Evolutionary conservation across 2,888 invertebrate species (phyloP).

Genomic region (Drosophila austrosaltans): DNA sequence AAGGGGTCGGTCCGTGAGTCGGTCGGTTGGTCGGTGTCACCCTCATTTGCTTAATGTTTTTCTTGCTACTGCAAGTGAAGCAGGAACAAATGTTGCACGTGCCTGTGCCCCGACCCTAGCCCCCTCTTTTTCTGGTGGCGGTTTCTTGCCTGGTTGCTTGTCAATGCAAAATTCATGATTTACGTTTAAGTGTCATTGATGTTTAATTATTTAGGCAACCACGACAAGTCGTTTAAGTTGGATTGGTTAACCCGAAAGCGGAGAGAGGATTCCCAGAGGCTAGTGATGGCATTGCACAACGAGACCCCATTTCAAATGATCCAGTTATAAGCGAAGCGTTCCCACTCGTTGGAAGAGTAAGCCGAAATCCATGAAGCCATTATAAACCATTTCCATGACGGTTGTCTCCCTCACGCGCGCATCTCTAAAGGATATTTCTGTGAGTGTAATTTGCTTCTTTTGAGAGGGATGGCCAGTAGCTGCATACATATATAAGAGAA

Average conservation of each 20-base stretch:
- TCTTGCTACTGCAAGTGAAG: constrained; percentile 16
- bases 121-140: neutral
- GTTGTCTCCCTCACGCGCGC: neutral
- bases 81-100: constrained; percentile 5
- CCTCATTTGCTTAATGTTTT: constrained; percentile 59
- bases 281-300: constrained; percentile 10
- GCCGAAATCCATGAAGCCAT: too few species aligned
- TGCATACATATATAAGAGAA: constrained; percentile 17
- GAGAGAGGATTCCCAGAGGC: neutral
- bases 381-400: neutral
- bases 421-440: neutral
- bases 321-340: too few species aligned
- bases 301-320: constrained; percentile 13
- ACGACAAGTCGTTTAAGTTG: constrained; percentile 60
- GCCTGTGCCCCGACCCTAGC: constrained; percentile 16
- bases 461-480: neutral
- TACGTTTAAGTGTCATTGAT: constrained; percentile 78
- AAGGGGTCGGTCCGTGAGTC: constrained; percentile 28
- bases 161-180: constrained; percentile 75
- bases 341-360: too few species aligned
- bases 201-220: constrained; percentile 71
- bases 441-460: neutral
- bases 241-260: neutral
- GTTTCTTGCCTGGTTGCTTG: constrained; percentile 4
- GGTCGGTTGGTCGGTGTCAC: constrained; percentile 20